A percentile compares a stretch with the other conserved stretches of the same genome.
Evolutionary conservation across 2,797 vertebrate species (phyloP).

Genomic region (Acestrorhynchus altus): DNA sequence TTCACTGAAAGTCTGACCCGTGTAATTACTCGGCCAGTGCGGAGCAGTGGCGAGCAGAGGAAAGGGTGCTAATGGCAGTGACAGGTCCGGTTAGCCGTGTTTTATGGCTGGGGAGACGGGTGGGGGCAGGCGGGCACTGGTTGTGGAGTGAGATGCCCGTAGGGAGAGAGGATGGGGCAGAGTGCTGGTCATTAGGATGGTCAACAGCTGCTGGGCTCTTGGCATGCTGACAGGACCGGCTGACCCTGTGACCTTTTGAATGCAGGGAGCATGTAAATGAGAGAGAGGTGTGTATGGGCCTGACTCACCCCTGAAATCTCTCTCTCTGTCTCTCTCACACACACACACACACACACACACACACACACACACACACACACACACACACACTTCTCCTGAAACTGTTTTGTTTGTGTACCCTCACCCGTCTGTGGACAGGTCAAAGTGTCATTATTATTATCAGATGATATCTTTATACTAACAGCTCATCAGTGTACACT

Average conservation of each 20-base stretch:
- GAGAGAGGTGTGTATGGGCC: constrained; percentile 20
- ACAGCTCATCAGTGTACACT: constrained; percentile 66
- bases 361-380: too few relatives aligned
- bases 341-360: too few relatives aligned
- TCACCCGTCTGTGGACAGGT: constrained; percentile 46
- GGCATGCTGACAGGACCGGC: constrained; percentile 63
- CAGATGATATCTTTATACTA: constrained; percentile 63
- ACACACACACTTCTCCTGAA: neutral
- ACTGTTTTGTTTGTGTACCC: neutral
- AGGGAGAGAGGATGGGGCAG: constrained; percentile 50
- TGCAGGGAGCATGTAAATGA: constrained; percentile 69
- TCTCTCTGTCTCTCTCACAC: constrained; percentile 19
- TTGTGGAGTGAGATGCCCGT: constrained; percentile 46
- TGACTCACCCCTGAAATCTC: neutral
- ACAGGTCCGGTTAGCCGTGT: constrained; percentile 60
- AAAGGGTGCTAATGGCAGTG: constrained; percentile 48
- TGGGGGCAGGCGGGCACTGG: constrained; percentile 40
- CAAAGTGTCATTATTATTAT: constrained; percentile 64
- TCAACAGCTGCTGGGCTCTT: constrained; percentile 68
- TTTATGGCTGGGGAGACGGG: constrained; percentile 44
- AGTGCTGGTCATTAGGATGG: constrained; percentile 66
- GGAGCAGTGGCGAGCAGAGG: constrained; percentile 34
- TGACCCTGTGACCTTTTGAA: constrained; percentile 62
- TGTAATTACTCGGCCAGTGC: constrained; percentile 55
- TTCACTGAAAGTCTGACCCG: constrained; percentile 45